phyloP scores from a whole-genome alignment of 2,113 vertebrate species.

The Psittacus erithacus region DNA sequence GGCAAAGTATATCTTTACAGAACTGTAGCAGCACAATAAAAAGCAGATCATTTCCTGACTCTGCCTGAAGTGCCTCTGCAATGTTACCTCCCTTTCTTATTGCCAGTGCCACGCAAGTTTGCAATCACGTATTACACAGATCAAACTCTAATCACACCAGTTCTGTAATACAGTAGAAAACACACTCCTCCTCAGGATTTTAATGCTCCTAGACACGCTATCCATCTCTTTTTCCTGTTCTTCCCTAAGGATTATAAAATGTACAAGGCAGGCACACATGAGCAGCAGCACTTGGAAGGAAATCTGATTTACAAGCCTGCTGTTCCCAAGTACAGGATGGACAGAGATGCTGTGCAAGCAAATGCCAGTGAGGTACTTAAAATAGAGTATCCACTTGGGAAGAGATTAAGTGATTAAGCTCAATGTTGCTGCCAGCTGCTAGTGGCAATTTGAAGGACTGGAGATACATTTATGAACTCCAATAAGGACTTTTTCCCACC shows the following conservation, averaged over 20 bases:
- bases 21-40: not conserved
- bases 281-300: not conserved
- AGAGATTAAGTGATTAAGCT: constrained; percentile 56
- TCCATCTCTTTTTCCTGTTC: not conserved
- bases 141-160: not conserved
- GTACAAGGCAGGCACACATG: not conserved
- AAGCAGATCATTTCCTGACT: not conserved
- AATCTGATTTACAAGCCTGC: constrained; percentile 11
- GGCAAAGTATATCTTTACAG: not conserved
- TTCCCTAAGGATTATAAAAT: not conserved
- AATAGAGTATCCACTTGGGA: constrained; percentile 59
- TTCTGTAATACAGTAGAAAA: not conserved
- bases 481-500: not conserved
- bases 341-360: constrained; percentile 43
- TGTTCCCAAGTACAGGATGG: constrained; percentile 20
- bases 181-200: not conserved
- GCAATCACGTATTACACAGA: not conserved
- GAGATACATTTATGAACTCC: not conserved
- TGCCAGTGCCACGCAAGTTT: not conserved
- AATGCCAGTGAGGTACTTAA: constrained; percentile 54
- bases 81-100: not conserved
- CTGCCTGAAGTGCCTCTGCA: not conserved
- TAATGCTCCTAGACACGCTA: rapidly evolving
- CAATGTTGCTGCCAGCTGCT: constrained; percentile 42
- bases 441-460: not conserved